A percentile compares a stretch with the other conserved stretches of the same genome.
Evolutionary conservation across 1,140 invertebrate species (phyloP).

Genomic region (Conus ventricosus): DNA sequence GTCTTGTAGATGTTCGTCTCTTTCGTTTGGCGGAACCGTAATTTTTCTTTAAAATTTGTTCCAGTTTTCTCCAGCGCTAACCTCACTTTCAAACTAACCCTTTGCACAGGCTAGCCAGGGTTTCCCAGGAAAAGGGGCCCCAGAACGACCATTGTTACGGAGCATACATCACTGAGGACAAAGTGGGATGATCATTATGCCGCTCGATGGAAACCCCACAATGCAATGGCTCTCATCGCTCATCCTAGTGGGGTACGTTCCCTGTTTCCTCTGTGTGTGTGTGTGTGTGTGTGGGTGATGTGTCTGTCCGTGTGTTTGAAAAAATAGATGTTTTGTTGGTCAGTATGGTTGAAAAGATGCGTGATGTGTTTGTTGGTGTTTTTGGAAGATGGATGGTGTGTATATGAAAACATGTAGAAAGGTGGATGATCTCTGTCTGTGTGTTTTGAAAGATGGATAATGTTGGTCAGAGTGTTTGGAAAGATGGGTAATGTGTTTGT

Average conservation of each 20-base stretch:
- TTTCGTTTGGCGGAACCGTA: too few relatives aligned
- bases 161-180: constrained; percentile 80
- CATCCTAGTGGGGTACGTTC: constrained; percentile 78
- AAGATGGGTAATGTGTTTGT: background rate
- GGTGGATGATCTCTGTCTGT: background rate
- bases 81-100: too few relatives aligned
- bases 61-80: too few relatives aligned
- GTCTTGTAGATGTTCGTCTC: too few relatives aligned
- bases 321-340: too few relatives aligned
- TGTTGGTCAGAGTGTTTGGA: background rate
- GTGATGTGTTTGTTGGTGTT: too few relatives aligned
- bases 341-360: too few relatives aligned
- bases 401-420: too few relatives aligned
- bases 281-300: background rate
- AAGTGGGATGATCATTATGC: constrained; percentile 83
- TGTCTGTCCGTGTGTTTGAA: background rate
- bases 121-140: background rate
- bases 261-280: constrained; percentile 31
- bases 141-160: constrained; percentile 75
- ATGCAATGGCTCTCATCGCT: constrained; percentile 80
- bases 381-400: too few relatives aligned
- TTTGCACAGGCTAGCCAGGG: background rate
- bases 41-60: too few relatives aligned
- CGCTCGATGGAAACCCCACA: constrained; percentile 84
- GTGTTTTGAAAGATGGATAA: background rate